Evolutionary conservation across 2,888 invertebrate species (phyloP).

Genomic region (Dryobota labecula): DNA sequence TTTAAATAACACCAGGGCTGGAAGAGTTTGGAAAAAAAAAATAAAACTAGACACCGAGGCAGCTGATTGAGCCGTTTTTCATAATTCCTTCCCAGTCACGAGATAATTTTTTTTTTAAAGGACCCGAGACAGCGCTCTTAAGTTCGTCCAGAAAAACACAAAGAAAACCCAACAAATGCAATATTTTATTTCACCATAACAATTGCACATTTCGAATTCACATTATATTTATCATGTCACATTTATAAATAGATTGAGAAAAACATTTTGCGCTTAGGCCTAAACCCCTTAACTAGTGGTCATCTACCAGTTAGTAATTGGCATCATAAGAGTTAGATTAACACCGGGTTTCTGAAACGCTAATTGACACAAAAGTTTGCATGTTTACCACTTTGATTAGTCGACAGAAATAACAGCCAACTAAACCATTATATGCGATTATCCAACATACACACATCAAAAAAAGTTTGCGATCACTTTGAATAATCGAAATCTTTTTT

Average conservation of each 20-base stretch:
- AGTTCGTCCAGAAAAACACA: conserved; percentile 15
- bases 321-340: background rate
- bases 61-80: too few relatives aligned
- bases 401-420: background rate
- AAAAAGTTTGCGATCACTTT: too few relatives aligned
- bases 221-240: conserved; percentile 31
- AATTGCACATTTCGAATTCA: conserved; percentile 37
- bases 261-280: background rate
- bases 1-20: too few relatives aligned
- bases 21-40: too few relatives aligned
- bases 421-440: background rate
- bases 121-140: too few relatives aligned
- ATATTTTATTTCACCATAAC: conserved; percentile 67
- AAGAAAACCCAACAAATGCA: conserved; percentile 70
- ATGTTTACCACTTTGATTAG: background rate
- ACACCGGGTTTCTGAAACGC: background rate
- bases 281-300: background rate
- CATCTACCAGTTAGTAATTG: background rate
- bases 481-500: too few relatives aligned
- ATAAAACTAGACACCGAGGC: too few relatives aligned
- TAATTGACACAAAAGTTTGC: background rate
- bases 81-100: too few relatives aligned
- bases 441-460: background rate
- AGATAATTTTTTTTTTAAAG: too few relatives aligned
- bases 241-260: conserved; percentile 14